These are phyloP conservation scores for Aporophyla nigra DNA, from an alignment of 2,888 invertebrate species.

Conservation along the genomic window DNA sequence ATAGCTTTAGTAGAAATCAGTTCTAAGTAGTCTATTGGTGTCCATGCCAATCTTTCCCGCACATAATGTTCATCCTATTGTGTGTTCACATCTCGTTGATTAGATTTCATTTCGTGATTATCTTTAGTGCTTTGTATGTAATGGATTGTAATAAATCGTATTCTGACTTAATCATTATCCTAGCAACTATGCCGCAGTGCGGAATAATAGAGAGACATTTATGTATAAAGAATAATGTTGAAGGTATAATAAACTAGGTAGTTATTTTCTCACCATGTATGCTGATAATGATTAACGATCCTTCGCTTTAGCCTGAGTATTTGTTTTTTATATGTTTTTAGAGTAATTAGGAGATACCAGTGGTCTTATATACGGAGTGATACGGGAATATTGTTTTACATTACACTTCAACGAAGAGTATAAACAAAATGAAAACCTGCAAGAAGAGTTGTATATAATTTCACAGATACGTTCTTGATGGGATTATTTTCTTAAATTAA, in stretches of 20 bases:
- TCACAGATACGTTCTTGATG: too few species aligned
- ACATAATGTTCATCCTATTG: not conserved
- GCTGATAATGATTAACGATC: constrained; percentile 24
- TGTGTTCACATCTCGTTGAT: not conserved
- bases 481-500: too few species aligned
- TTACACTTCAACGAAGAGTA: too few species aligned
- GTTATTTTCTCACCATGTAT: constrained; percentile 16
- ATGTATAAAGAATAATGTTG: constrained; percentile 22
- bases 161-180: constrained; percentile 45
- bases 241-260: constrained; percentile 26
- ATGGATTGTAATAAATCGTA: constrained; percentile 41
- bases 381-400: not conserved
- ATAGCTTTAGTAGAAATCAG: too few species aligned
- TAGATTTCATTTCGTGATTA: not conserved
- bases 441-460: not conserved
- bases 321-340: constrained; percentile 15
- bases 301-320: too few species aligned
- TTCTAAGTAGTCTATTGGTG: not conserved
- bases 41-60: not conserved
- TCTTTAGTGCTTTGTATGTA: not conserved
- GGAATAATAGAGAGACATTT: constrained; percentile 11
- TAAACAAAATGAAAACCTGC: not conserved
- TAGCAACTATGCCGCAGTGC: constrained; percentile 36
- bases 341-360: too few species aligned
- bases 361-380: constrained; percentile 7